phyloP scores from a whole-genome alignment of 2,888 invertebrate genomes.

The Cynaeus angustus region DNA sequence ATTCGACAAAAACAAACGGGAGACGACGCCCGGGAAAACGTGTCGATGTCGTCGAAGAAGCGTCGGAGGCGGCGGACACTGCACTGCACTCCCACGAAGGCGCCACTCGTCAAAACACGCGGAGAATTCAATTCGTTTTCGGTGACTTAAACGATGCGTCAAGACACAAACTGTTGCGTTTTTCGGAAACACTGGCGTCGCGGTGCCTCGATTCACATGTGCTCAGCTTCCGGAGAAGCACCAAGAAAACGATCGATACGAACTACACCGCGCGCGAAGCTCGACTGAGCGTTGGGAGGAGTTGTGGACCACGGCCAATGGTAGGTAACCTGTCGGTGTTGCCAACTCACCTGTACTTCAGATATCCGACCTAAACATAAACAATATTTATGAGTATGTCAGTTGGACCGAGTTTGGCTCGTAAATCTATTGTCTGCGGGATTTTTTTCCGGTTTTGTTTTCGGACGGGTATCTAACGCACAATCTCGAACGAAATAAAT shows the following conservation, averaged over 20 bases:
- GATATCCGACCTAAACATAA: constrained; percentile 69
- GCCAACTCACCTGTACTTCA: constrained; percentile 68
- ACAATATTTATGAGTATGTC: constrained; percentile 72
- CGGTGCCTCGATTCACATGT: constrained; percentile 29
- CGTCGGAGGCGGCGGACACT: constrained; percentile 13
- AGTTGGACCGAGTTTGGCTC: constrained; percentile 70
- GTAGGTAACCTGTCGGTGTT: constrained; percentile 68
- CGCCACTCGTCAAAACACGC: too few relatives aligned
- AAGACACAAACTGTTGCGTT: not conserved
- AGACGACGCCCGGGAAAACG: constrained; percentile 35
- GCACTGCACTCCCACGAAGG: constrained; percentile 4
- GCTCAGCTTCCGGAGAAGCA: constrained; percentile 20
- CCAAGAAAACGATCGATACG: constrained; percentile 27
- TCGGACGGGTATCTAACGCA: constrained; percentile 64
- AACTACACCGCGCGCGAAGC: constrained; percentile 65
- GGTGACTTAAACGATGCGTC: constrained; percentile 23
- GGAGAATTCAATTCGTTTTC: not conserved
- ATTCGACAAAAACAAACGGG: constrained; percentile 62
- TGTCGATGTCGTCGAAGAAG: constrained; percentile 11
- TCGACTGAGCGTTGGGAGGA: constrained; percentile 69
- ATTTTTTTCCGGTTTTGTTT: constrained; percentile 63
- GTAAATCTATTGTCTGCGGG: constrained; percentile 69
- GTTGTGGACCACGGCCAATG: constrained; percentile 65
- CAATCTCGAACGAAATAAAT: constrained; percentile 55
- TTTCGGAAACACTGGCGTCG: constrained; percentile 24